Percentiles rank a stretch among this genome's conserved stretches.
Conservation (phyloP, 2,113 vertebrate species). For the Antechinus flavipes region DNA sequence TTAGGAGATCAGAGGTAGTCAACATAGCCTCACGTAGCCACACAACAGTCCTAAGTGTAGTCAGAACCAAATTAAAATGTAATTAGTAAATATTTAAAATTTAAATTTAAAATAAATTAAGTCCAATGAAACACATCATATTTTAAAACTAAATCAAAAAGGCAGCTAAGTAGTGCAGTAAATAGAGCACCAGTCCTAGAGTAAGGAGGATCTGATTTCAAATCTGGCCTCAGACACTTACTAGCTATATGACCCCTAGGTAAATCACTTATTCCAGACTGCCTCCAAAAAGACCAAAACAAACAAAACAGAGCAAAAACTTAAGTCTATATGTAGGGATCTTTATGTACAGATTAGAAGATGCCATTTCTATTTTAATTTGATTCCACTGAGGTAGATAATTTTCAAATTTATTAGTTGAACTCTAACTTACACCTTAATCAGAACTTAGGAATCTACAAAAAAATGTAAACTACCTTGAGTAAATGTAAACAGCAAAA, state of each 20-base stretch:
- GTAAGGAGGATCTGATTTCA: not conserved
- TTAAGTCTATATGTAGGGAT: not conserved
- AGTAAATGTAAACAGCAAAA: not conserved
- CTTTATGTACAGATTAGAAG: not conserved
- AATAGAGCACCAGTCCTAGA: not conserved
- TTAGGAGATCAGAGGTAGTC: not conserved
- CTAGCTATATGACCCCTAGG: not conserved
- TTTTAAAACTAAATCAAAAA: not conserved
- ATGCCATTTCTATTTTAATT: not conserved
- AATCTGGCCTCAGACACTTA: not conserved
- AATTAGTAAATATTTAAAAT: not conserved
- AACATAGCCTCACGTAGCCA: not conserved
- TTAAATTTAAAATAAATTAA: not conserved
- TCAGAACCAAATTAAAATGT: not conserved
- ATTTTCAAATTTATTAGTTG: not conserved
- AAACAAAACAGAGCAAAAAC: not conserved
- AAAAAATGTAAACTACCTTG: not conserved
- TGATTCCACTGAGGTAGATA: not conserved
- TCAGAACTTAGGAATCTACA: not conserved
- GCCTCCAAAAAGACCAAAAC: not conserved
- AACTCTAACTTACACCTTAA: not conserved
- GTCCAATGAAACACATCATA: not conserved
- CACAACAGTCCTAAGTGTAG: not conserved
- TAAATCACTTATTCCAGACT: not conserved
- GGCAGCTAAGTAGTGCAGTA: not conserved